Conservation (phyloP, 2,797 vertebrate genomes). For the Microchirus variegatus region DNA sequence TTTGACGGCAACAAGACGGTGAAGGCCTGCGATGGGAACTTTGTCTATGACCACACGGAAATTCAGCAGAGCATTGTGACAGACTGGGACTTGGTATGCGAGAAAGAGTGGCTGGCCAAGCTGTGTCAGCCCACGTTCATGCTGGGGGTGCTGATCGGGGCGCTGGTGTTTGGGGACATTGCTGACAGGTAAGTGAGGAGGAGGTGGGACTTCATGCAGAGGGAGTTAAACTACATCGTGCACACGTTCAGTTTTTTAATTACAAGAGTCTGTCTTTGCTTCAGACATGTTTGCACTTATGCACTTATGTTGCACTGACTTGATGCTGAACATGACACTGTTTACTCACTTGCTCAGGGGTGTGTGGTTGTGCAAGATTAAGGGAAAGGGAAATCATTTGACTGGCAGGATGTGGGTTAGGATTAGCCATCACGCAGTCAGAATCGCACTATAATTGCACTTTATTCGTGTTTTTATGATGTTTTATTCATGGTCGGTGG, state of each 20-base stretch:
- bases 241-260: too few relatives aligned
- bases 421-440: too few relatives aligned
- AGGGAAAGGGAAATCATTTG: background rate
- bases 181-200: constrained; percentile 88
- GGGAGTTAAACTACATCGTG: too few relatives aligned
- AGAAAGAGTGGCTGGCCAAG: constrained; percentile 89
- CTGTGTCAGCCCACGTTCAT: constrained; percentile 92
- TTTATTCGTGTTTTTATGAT: too few relatives aligned
- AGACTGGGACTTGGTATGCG: constrained; percentile 92
- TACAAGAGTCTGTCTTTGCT: background rate
- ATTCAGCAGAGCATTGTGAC: constrained; percentile 89
- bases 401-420: too few relatives aligned
- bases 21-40: constrained; percentile 80
- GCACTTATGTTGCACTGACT: too few relatives aligned
- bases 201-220: background rate
- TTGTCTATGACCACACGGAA: constrained; percentile 85
- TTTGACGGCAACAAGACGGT: constrained; percentile 83
- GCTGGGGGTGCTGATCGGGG: constrained; percentile 92
- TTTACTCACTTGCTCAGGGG: background rate
- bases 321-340: background rate
- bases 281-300: background rate
- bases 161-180: constrained; percentile 89
- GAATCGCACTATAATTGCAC: too few relatives aligned
- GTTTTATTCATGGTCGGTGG: too few relatives aligned
- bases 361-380: background rate